Evolutionary conservation across 2,797 vertebrate species (phyloP), one percentile per base, ranked within the genome.

Genomic region (Nothura maculosa): DNA sequence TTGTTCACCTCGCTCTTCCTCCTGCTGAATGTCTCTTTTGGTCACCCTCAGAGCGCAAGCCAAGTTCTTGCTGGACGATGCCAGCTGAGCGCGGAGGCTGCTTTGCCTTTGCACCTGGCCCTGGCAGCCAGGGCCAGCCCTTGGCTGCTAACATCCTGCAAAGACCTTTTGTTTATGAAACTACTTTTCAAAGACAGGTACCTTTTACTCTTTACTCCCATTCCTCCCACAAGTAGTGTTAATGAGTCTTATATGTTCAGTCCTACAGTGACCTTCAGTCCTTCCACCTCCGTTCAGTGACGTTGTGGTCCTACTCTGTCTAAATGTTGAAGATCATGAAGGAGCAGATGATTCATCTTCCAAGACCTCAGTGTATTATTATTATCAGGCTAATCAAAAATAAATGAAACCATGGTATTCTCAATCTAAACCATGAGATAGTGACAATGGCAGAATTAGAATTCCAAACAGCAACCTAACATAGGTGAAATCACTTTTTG

Each of bases 361-460:
- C 43, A 58, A 30, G n/a, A 74, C 17, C 12, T 74, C n/a, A 69
- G 2, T 4, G 9, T 72, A 69, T 69, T 73, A 69, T n/a, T 72
- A 69, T 69, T 73, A 69, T n/a, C 70, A 85, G 69, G 54, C 6
- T 28, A 86, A 79, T 40, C 3, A 81, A 86, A 90, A 84, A 24
- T 4, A 75, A 92, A 47, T 7, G 3, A 67, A 83, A 67, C 28
- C 34, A 18, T 28, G 18, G 18, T 64, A 36, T 68, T 81, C 32
- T 85, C 11, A 73, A 19, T 70, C 34, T 32, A 54, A 74, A 24
- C 19, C 80, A 73, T 43, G 21, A 27, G 77, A 1, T 18, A 34
- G 54, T 45, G 66, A 81, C 76, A 86, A 63, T 17, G 79, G 42
- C 16, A 47, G 25, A 52, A 80, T 90, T 90, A 87, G 62, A 94